Conservation (phyloP, 2,888 invertebrate species). For the Lomographa bimaculata region DNA sequence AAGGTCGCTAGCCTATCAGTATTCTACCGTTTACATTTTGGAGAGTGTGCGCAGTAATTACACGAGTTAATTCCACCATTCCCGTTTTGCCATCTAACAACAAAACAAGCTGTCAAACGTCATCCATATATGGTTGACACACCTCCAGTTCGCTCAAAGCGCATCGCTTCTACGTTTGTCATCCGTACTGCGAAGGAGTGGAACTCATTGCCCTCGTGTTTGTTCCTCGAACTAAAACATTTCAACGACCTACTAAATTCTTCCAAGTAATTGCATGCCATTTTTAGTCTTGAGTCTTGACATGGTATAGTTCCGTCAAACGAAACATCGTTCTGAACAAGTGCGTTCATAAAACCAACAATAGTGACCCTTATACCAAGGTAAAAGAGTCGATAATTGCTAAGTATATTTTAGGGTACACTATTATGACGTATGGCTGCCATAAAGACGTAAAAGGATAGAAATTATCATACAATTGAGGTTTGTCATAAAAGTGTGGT, state of each 20-base stretch:
- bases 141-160: no score
- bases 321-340: slow-evolving; percentile 14
- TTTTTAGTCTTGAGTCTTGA: slow-evolving; percentile 15
- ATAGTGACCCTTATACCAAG: slow-evolving; percentile 29
- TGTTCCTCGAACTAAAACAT: no score
- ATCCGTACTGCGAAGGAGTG: no score
- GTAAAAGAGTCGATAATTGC: slow-evolving; percentile 31
- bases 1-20: no score
- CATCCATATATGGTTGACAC: no score
- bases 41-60: no score
- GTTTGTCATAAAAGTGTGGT: slow-evolving; percentile 46
- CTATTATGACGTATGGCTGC: slow-evolving; percentile 60
- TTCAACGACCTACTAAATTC: slow-evolving; percentile 1
- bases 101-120: no score
- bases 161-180: no score
- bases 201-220: no score
- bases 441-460: slow-evolving; percentile 70
- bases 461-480: slow-evolving; percentile 78
- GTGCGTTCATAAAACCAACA: slow-evolving; percentile 20
- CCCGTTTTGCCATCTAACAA: no score
- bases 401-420: slow-evolving; percentile 18
- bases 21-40: no score
- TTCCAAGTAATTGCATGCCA: slow-evolving; percentile 7
- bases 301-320: slow-evolving; percentile 21
- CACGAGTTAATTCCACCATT: no score